Evolutionary conservation across 2,113 vertebrate genomes (phyloP), one percentile per base, ranked within the genome.

Genomic region (Euleptes europaea): DNA sequence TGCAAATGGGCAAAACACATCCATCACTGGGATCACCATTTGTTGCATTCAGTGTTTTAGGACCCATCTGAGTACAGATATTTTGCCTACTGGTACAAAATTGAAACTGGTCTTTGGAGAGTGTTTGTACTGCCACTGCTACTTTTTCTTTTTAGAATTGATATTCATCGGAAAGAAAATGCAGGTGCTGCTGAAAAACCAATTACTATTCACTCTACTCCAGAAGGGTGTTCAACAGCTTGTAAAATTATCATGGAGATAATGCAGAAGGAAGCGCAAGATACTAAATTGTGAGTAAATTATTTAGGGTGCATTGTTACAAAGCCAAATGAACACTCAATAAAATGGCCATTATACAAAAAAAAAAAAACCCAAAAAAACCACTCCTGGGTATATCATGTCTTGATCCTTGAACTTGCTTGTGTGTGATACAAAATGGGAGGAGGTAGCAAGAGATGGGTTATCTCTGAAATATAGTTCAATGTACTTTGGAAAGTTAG

Each of bases 191-290:
- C 98, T 35, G 98, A 99, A 95, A 99, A 99, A 94, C 98, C 98
- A 54, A 99, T 99, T 92, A 99, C 98, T 1, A 98, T 99, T 88
- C 98, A 99, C 92, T 99, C 99, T 72, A 99, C 98, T 73, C 98
- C 98, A 28, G 98, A 99, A 88, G 98, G 99, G 69, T 99, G 98
- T 88, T 98, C 98, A 66, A 97, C 96, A 0, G 98, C 99, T 92
- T 99, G 99, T 94, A 97, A 96, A 89, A 98, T 97, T 90, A 99
- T 99, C 94, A 98, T 99, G 98, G 98, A 99, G 94, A 99, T 99
- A 94, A 99, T 99, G 98, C 98, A 98, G 94, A 99, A 99, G 92
- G 99, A 99, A 95, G 98, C 99, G 72, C 92, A 98, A 73, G 99
- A 99, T 95, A 99, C 98, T 67, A 99, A 99, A 95, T 99, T 98